A percentile compares a stretch with the other conserved stretches of the same genome.
Evolutionary conservation across 2,113 vertebrate genomes (phyloP).

Genomic region (Indri indri): DNA sequence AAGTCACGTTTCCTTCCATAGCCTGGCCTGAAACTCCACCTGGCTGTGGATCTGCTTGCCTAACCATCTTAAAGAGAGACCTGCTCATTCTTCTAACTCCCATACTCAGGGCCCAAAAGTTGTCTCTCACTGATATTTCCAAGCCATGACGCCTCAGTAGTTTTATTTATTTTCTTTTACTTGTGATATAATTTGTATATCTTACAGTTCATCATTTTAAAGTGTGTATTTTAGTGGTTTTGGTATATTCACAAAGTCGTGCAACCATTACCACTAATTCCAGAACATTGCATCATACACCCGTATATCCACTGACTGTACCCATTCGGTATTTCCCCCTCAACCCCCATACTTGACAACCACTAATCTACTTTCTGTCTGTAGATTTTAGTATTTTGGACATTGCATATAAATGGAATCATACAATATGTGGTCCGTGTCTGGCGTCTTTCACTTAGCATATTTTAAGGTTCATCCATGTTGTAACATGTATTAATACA

Average conservation of each 20-base stretch:
- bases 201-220: neutral
- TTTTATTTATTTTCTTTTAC: neutral
- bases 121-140: neutral
- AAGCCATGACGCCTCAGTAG: neutral
- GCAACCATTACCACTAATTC: neutral
- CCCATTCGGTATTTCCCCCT: neutral
- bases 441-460: neutral
- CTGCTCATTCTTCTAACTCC: neutral
- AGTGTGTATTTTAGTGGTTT: neutral
- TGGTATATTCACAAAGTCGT: neutral
- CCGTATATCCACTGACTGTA: neutral
- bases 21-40: neutral
- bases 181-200: neutral
- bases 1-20: neutral
- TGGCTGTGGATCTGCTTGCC: neutral
- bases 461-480: neutral
- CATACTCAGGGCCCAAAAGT: neutral
- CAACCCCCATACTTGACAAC: neutral
- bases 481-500: neutral
- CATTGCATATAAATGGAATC: neutral
- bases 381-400: neutral
- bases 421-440: neutral
- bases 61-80: neutral
- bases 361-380: neutral
- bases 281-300: neutral